Conservation (phyloP, 2,888 invertebrate genomes). For the Chironomus riparius region DNA sequence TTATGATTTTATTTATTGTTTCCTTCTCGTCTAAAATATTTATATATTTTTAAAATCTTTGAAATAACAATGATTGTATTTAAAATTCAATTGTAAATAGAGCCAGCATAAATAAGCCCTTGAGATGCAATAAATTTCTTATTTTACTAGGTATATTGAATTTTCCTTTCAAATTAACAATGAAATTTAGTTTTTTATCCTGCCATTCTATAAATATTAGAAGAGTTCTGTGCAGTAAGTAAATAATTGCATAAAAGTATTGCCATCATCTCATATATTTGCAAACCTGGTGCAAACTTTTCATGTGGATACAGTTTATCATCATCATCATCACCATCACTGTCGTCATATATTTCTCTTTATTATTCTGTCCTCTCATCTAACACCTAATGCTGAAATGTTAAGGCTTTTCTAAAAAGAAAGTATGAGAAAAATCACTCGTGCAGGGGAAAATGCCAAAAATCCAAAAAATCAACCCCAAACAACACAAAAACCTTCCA, state of each 20-base stretch:
- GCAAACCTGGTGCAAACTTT: not conserved
- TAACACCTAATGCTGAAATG: not conserved
- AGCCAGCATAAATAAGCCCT: not conserved
- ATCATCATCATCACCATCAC: no score
- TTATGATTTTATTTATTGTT: no score
- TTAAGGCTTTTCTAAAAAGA: not conserved
- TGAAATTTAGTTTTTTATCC: not conserved
- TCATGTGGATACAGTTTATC: not conserved
- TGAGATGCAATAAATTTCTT: not conserved
- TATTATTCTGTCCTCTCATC: not conserved
- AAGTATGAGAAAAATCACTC: not conserved
- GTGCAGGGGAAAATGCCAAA: conserved; percentile 7
- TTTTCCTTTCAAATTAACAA: not conserved
- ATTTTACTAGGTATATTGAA: not conserved
- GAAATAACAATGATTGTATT: no score
- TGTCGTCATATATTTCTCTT: no score
- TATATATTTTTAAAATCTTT: no score
- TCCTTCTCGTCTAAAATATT: no score
- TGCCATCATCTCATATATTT: not conserved
- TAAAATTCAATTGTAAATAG: not conserved
- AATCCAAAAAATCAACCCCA: conserved; percentile 26
- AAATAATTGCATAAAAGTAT: not conserved
- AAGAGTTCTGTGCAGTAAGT: not conserved
- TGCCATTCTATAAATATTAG: no score
- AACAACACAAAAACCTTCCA: not conserved